phyloP scores from a whole-genome alignment of 2,888 invertebrate genomes.

The Archips xylosteana region DNA sequence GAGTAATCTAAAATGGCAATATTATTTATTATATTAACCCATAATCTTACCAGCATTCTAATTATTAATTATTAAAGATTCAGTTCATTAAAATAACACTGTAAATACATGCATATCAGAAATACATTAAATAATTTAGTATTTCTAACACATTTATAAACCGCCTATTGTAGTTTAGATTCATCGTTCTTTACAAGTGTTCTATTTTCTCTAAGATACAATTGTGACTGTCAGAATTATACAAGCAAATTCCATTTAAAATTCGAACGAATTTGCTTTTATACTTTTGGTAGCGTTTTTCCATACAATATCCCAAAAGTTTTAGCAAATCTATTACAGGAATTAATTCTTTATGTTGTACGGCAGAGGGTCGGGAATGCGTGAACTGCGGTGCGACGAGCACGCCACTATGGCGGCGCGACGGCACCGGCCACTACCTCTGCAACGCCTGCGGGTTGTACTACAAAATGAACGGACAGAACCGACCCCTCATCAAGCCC shows the following conservation, averaged over 20 bases:
- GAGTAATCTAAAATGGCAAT: slow-evolving; percentile 5
- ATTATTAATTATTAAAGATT: not conserved
- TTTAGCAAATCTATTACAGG: not conserved
- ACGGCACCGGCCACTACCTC: slow-evolving; percentile 98
- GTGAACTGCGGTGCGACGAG: slow-evolving; percentile 99
- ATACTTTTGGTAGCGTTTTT: slow-evolving; percentile 32
- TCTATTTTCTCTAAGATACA: slow-evolving; percentile 16
- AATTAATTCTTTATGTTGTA: slow-evolving; percentile 47
- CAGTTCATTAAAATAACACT: not conserved
- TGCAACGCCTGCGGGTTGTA: slow-evolving; percentile 99
- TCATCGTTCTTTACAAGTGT: not conserved
- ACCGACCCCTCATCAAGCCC: slow-evolving; percentile 99
- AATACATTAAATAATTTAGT: not conserved
- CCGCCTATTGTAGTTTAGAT: not conserved
- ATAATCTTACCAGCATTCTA: not conserved
- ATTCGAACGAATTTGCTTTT: not conserved
- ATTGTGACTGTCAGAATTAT: slow-evolving; percentile 13
- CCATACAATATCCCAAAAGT: slow-evolving; percentile 10
- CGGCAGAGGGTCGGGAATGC: slow-evolving; percentile 97
- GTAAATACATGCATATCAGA: not conserved
- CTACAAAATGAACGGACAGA: slow-evolving; percentile 99
- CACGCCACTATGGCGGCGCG: slow-evolving; percentile 98
- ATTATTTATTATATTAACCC: not conserved
- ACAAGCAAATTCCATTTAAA: not conserved
- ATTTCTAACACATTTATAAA: not conserved